phyloP scores from a whole-genome alignment of 2,797 vertebrate species.

The Chanos chanos region DNA sequence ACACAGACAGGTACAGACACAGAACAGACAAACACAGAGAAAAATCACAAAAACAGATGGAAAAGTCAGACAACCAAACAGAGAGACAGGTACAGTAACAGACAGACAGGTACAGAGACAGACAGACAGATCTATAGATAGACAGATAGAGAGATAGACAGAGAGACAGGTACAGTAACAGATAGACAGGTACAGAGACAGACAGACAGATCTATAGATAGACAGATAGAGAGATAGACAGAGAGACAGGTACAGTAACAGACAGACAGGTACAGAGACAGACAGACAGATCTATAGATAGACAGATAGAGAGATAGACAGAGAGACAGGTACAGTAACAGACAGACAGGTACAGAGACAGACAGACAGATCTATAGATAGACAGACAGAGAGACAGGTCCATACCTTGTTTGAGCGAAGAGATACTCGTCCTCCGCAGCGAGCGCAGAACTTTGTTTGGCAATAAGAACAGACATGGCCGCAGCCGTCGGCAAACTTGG shows the following conservation, averaged over 20 bases:
- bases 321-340: neutral
- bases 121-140: neutral
- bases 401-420: conserved; percentile 85
- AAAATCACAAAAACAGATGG: neutral
- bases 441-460: conserved; percentile 88
- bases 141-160: too few relatives aligned
- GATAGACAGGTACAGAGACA: too few relatives aligned
- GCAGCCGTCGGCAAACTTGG: conserved; percentile 86
- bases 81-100: neutral
- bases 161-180: too few relatives aligned
- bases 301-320: neutral
- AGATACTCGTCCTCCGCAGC: conserved; percentile 83
- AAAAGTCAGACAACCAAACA: neutral
- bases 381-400: neutral
- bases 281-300: neutral
- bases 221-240: too few relatives aligned
- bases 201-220: too few relatives aligned
- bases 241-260: too few relatives aligned
- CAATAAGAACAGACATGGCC: conserved; percentile 90
- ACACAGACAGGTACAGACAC: neutral
- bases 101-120: neutral
- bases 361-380: neutral
- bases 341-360: conserved; percentile 4
- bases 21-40: neutral
- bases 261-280: too few relatives aligned